These are phyloP conservation scores for Terrapene triunguis DNA, from an alignment of 2,113 vertebrate genomes.

Conservation along the genomic window DNA sequence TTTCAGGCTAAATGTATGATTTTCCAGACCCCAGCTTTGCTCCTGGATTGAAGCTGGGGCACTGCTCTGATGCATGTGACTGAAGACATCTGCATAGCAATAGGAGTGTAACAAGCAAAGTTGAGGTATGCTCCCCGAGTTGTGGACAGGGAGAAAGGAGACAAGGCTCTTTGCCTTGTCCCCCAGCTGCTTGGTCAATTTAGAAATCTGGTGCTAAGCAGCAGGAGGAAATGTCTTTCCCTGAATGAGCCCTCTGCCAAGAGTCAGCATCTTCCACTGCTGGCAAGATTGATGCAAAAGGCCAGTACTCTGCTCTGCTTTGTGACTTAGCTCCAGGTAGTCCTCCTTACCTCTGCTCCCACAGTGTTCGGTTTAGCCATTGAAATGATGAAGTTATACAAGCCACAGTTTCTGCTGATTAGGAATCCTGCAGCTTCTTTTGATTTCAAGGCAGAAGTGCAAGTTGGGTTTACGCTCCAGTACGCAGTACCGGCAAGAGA, in stretches of 20 bases:
- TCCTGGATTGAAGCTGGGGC: not conserved
- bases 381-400: not conserved
- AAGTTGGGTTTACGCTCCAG: too few relatives aligned
- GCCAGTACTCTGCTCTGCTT: too few relatives aligned
- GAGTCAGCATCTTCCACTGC: too few relatives aligned
- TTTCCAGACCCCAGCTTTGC: not conserved
- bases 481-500: too few relatives aligned
- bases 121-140: accelerated
- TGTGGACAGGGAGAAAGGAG: not conserved
- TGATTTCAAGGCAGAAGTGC: too few relatives aligned
- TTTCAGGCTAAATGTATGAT: not conserved
- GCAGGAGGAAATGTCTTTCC: too few relatives aligned
- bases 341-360: too few relatives aligned
- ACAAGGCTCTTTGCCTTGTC: accelerated
- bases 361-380: not conserved
- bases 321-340: too few relatives aligned
- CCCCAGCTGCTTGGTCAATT: not conserved
- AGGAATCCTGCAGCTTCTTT: not conserved
- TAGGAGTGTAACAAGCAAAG: not conserved
- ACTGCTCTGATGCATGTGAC: accelerated
- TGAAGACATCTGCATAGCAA: not conserved
- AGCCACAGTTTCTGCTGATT: not conserved
- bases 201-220: not conserved
- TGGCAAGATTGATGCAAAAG: too few relatives aligned
- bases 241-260: too few relatives aligned